Evolutionary conservation across 2,797 vertebrate genomes (phyloP).

Genomic region (Knipowitschia caucasica): DNA sequence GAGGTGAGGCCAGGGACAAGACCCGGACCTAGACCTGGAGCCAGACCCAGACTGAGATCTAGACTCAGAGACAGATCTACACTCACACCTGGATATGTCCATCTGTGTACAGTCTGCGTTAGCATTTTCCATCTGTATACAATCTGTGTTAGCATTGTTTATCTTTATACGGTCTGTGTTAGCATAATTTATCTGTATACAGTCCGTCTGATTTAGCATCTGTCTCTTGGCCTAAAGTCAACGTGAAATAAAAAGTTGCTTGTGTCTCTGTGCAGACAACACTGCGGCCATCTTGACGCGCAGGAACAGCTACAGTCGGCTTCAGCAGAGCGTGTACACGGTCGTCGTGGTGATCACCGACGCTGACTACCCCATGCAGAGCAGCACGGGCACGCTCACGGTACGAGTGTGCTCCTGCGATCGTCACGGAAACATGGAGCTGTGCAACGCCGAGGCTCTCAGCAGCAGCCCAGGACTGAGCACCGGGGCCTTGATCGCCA

Average conservation of each 20-base stretch:
- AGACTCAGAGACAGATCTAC: too few species aligned
- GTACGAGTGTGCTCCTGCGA: constrained; percentile 92
- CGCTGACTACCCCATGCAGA: constrained; percentile 86
- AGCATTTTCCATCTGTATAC: too few species aligned
- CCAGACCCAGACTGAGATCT: too few species aligned
- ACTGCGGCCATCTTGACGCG: constrained; percentile 88
- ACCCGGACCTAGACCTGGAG: too few species aligned
- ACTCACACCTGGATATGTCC: too few species aligned
- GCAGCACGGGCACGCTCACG: constrained; percentile 90
- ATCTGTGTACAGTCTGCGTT: too few species aligned
- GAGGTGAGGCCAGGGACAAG: constrained; percentile 77
- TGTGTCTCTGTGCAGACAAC: constrained; percentile 79
- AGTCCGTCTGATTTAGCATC: neutral
- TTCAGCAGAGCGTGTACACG: constrained; percentile 83
- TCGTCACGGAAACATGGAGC: constrained; percentile 85
- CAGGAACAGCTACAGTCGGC: constrained; percentile 81
- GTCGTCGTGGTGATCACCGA: constrained; percentile 90
- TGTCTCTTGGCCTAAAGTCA: too few species aligned
- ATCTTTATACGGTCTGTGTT: too few species aligned
- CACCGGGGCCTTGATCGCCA: constrained; percentile 89
- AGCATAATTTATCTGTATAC: too few species aligned
- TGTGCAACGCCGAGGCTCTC: constrained; percentile 86
- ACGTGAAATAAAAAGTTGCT: too few species aligned
- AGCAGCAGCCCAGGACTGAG: constrained; percentile 89
- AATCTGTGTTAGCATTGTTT: too few species aligned